Base-by-base conservation (phyloP, 2,888 invertebrate genomes). In the Chouioia cunea region DNA sequence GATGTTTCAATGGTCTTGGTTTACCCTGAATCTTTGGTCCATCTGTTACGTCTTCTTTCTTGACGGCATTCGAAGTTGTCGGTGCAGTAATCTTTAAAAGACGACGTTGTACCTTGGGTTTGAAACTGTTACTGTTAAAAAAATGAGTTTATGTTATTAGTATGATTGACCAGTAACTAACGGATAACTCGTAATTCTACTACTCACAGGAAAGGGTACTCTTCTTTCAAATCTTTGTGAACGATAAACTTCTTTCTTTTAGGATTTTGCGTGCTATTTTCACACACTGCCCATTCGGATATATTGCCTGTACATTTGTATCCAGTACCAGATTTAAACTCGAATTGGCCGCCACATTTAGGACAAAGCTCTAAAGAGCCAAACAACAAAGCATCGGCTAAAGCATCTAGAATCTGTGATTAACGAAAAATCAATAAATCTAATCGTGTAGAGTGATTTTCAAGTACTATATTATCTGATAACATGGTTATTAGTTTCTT, bases 231-330 rank as follows among this genome's bases (percentile, higher is more conserved):
- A 0, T 88, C 87, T 0, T 86, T 79, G 0, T 96, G 93, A 16
- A 97, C 85, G 76, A 86, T 87, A 82, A 97, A 94, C 8, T 90
- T 86, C 6, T 81, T 87, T 70, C 97, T 88, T 74, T 90, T 87
- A 0, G 98, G 98, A 52, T 91, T 90, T 77, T 90, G 90, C 0
- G 91, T 89, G 4, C 90, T 83, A 78, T 91, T 89, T 65, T 90
- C 88, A 84, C 99, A 99, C 85, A 94, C 95, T 0, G 94, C 92
- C 96, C 97, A 99, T 82, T 96, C 97, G 14, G 91, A 92, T 44
- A 94, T 78, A 81, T 92, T 88, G 80, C 97, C 97, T 74, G 89
- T 90, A 84, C 99, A 99, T 74, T 91, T 89, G 83, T 99, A 99
- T 4, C 95, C 94, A 71, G 90, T 88, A 36, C 93, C 92, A 68